Evolutionary conservation across 1,140 invertebrate genomes (phyloP).

Genomic region (Apis dorsata): DNA sequence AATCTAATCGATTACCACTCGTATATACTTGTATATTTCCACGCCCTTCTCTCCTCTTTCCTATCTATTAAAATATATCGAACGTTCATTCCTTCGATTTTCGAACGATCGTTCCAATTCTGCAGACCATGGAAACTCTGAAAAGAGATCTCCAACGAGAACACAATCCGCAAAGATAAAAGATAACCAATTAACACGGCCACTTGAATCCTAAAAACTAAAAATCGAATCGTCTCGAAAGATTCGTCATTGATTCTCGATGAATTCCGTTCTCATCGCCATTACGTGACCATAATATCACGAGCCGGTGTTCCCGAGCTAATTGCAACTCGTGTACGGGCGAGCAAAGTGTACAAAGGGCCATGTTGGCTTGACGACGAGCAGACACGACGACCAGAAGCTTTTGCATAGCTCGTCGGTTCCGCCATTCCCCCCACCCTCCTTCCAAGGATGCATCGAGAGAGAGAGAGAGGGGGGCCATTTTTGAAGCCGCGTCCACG

Average conservation of each 20-base stretch:
- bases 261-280: conserved; percentile 26
- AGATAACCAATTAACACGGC: background rate
- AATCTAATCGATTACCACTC: no score
- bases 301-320: conserved; percentile 16
- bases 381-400: conserved; percentile 19
- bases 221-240: background rate
- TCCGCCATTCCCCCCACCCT: background rate
- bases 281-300: conserved; percentile 41
- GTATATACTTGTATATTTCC: no score
- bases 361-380: background rate
- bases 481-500: background rate
- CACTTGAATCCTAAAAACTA: background rate
- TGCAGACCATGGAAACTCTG: no score
- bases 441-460: conserved; percentile 4
- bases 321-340: conserved; percentile 23
- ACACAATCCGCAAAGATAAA: background rate
- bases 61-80: no score
- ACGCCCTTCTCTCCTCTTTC: no score
- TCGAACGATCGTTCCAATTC: no score
- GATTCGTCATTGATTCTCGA: conserved; percentile 18
- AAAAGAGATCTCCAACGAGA: no score
- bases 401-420: conserved; percentile 14
- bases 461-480: background rate
- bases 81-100: no score
- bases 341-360: conserved; percentile 22